Evolutionary conservation across 2,113 vertebrate species (phyloP).

Genomic region (Oncorhynchus nerka): DNA sequence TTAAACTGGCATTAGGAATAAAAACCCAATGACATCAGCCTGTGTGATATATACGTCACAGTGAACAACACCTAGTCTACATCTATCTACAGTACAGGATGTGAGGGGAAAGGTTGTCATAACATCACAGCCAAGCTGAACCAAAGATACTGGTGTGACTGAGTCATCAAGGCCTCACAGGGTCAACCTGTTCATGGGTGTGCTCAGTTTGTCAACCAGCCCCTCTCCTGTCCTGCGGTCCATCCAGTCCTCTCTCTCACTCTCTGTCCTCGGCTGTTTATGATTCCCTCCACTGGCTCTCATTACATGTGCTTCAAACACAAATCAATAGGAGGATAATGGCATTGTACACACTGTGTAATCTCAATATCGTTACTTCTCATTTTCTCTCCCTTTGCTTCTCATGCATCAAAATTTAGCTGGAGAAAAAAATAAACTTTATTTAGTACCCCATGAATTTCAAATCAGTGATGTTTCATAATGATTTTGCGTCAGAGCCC

Average conservation of each 20-base stretch:
- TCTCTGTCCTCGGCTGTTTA: background rate
- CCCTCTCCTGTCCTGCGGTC: background rate
- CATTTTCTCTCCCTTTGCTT: conserved; percentile 73
- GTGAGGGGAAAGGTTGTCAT: too few species aligned
- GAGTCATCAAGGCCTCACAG: background rate
- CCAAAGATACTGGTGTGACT: background rate
- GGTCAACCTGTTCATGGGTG: background rate
- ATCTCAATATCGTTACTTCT: conserved; percentile 88
- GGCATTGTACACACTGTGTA: conserved; percentile 82
- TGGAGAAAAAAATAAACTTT: conserved; percentile 72
- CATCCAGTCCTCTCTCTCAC: background rate
- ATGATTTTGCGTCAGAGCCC: conserved; percentile 82
- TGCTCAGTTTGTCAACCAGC: background rate
- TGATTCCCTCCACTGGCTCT: conserved; percentile 2
- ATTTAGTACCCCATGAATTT: conserved; percentile 84
- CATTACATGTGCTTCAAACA: conserved; percentile 78
- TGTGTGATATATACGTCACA: too few species aligned
- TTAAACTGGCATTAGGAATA: too few species aligned
- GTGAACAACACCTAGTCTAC: too few species aligned
- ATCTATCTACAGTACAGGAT: too few species aligned
- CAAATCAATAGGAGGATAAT: conserved; percentile 86
- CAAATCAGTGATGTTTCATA: conserved; percentile 90
- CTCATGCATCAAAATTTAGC: conserved; percentile 78
- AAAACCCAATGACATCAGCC: too few species aligned
- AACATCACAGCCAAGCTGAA: too few species aligned